Base-by-base conservation (phyloP, 1,140 invertebrate genomes). In the Drosophila bocqueti region DNA sequence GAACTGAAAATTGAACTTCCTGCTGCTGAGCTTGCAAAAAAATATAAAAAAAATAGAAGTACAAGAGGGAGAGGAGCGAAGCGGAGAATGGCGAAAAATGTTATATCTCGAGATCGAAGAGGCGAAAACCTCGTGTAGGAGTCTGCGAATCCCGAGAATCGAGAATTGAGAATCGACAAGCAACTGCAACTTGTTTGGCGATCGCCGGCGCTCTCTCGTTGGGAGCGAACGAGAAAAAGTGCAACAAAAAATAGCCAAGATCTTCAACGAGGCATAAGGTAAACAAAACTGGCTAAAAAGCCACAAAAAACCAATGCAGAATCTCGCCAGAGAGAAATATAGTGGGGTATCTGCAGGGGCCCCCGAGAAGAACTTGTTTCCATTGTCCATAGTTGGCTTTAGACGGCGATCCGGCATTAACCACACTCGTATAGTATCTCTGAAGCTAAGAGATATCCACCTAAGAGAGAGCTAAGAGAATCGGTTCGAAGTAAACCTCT, bases 1-100 rank as follows among this genome's bases (percentile, higher is more conserved):
- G 86, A 90, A 73, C 84, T 87, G 73, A 87, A 78, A 89, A 84
- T 65, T 87, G 62, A 84, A 90, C 85, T 90, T 90, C 85, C 85
- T 90, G 85, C 81, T 89, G 63, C 63, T 26, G 54, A 24, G 78
- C 71, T 67, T 81, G 83, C 83, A 62, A 72, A 84, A 84, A 79
- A 78, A 68, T 76, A 67, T 67, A 81, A 84, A 66, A 38, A 29
- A 49, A 45, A 40, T 38, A 40, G 66, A 45, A 61, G 67, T n/a
- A 40, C 16, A 46, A 38, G 67, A 38, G 26, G 64, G 31, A 46
- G 55, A 57, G 54, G 15, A 38, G 64, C 47, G 46, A 31, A 34
- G 49, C 42, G 49, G 60, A 38, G 31, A 61, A 46, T 26, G 40
- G 21, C 21, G 36, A 73, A 73, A 73, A 72, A 74, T 50, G 24